A percentile compares a stretch with the other conserved stretches of the same genome.
These are phyloP conservation scores for Dicaeum eximium DNA, from an alignment of 2,113 vertebrate species.

Conservation along the genomic window DNA sequence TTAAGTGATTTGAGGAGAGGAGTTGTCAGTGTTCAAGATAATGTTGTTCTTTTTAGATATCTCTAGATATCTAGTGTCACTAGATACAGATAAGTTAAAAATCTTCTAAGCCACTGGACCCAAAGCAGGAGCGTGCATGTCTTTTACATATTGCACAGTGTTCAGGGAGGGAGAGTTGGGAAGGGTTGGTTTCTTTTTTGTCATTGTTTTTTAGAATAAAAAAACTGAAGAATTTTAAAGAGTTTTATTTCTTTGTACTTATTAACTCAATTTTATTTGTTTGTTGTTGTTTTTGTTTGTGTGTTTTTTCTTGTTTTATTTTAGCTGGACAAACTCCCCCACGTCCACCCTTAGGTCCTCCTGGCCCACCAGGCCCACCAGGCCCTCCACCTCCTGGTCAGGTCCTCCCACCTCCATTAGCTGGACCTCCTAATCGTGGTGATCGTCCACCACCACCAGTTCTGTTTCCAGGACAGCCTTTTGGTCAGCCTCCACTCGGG, in stretches of 20 bases:
- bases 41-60: neutral
- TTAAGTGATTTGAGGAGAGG: neutral
- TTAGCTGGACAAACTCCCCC: slow-evolving; percentile 92
- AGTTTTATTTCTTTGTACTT: neutral
- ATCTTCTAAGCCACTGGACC: neutral
- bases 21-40: neutral
- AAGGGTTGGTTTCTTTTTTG: neutral
- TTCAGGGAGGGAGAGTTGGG: neutral
- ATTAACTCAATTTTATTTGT: neutral
- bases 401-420: slow-evolving; percentile 88
- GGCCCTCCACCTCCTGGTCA: slow-evolving; percentile 95
- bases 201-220: neutral
- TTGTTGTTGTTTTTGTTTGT: neutral
- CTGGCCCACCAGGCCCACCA: slow-evolving; percentile 91
- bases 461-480: slow-evolving; percentile 94
- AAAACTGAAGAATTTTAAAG: neutral
- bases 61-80: neutral
- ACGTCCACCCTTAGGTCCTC: slow-evolving; percentile 91
- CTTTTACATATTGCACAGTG: neutral
- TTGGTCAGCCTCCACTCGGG: slow-evolving; percentile 93
- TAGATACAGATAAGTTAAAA: neutral
- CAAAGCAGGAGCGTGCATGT: neutral
- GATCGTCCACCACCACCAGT: slow-evolving; percentile 96
- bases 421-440: slow-evolving; percentile 92
- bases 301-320: neutral